phyloP scores from a whole-genome alignment of 2,888 invertebrate species.

The Saturnia pavonia region DNA sequence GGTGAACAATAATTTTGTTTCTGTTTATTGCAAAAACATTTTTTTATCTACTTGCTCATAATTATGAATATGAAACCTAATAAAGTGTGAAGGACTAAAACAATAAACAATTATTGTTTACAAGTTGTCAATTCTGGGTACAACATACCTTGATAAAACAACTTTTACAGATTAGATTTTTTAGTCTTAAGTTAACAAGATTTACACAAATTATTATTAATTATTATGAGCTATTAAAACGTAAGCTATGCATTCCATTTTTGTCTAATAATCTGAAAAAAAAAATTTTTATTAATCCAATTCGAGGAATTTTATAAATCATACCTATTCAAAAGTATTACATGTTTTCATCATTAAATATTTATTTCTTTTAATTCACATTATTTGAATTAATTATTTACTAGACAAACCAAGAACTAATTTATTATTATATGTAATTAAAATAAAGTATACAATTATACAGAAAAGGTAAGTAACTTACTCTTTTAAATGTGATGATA shows the following conservation, averaged over 20 bases:
- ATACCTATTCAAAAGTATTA: too few relatives aligned
- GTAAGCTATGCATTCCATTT: constrained; percentile 22
- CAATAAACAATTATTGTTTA: too few relatives aligned
- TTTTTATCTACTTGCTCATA: too few relatives aligned
- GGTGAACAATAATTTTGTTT: too few relatives aligned
- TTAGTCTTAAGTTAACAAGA: neutral
- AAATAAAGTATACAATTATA: neutral
- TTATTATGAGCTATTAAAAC: constrained; percentile 4
- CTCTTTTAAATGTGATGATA: constrained; percentile 49
- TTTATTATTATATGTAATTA: neutral
- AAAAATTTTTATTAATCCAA: neutral
- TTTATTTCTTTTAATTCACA: too few relatives aligned
- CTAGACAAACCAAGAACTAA: neutral
- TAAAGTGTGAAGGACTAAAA: too few relatives aligned
- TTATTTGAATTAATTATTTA: too few relatives aligned
- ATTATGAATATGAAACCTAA: too few relatives aligned
- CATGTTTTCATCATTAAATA: too few relatives aligned
- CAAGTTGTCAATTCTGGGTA: too few relatives aligned
- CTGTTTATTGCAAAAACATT: too few relatives aligned
- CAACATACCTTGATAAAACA: neutral
- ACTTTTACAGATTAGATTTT: neutral
- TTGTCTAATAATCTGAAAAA: constrained; percentile 31
- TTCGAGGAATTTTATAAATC: too few relatives aligned
- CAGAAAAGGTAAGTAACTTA: constrained; percentile 29
- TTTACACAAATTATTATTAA: neutral